Conservation (phyloP, 2,797 vertebrate species). For the Austrolebias charrua region DNA sequence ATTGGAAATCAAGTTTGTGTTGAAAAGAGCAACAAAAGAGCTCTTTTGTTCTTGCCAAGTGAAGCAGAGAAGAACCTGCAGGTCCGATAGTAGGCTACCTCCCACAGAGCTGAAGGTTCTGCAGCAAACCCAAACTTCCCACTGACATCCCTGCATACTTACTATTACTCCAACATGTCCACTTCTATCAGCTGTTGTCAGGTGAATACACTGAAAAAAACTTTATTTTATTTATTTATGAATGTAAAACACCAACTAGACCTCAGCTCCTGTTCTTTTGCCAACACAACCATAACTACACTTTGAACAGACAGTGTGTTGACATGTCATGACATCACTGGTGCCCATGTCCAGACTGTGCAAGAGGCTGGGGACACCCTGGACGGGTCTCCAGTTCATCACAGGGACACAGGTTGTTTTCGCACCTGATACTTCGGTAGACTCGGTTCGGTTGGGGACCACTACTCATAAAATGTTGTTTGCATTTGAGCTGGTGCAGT, state of each 20-base stretch:
- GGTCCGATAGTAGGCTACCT: slow-evolving; percentile 55
- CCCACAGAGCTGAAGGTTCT: slow-evolving; percentile 14
- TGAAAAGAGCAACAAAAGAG: slow-evolving; percentile 7
- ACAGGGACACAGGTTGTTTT: too few species aligned
- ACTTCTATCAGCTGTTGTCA: slow-evolving; percentile 7
- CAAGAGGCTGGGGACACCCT: too few species aligned
- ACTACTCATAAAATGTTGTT: too few species aligned
- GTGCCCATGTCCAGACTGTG: too few species aligned
- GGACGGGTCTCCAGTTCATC: too few species aligned
- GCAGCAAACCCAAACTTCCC: neutral
- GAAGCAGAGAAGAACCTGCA: slow-evolving; percentile 42
- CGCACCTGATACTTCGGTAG: too few species aligned
- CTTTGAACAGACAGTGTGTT: neutral
- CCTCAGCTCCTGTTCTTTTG: neutral
- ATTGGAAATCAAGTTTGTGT: slow-evolving; percentile 9
- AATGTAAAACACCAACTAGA: neutral
- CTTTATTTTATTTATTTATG: neutral
- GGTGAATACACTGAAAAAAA: neutral
- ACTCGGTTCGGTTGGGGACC: too few species aligned
- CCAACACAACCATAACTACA: neutral
- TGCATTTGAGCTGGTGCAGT: too few species aligned
- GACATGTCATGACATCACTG: neutral
- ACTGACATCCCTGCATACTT: slow-evolving; percentile 18
- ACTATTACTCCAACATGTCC: slow-evolving; percentile 13
- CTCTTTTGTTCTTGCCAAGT: slow-evolving; percentile 46